Evolutionary conservation across 2,113 vertebrate genomes (phyloP).

Genomic region (Strigops habroptila): DNA sequence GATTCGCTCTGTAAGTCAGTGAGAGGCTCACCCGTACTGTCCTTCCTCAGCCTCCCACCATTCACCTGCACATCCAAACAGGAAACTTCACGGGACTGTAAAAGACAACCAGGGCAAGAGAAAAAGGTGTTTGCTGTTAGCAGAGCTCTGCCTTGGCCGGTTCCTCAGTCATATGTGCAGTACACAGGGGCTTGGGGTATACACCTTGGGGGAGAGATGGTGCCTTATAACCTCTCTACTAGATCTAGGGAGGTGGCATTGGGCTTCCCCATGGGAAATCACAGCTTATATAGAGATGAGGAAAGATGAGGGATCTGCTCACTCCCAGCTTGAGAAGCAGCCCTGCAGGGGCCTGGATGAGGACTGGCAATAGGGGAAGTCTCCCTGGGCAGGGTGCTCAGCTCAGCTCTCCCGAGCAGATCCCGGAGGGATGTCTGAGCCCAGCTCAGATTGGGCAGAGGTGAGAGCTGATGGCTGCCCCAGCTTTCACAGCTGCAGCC

Average conservation of each 20-base stretch:
- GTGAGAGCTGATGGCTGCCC: rapidly evolving
- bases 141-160: not conserved
- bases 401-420: rapidly evolving
- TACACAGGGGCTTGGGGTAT: rapidly evolving
- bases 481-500: not conserved
- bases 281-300: rapidly evolving
- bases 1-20: rapidly evolving
- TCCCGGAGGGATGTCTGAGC: not conserved
- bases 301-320: not conserved
- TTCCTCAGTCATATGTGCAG: rapidly evolving
- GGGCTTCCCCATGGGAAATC: not conserved
- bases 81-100: conserved; percentile 74
- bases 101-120: not conserved
- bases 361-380: rapidly evolving
- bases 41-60: not conserved
- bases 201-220: rapidly evolving
- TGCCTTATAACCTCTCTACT: rapidly evolving
- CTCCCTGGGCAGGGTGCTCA: not conserved
- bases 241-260: not conserved
- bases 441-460: not conserved
- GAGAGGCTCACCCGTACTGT: conserved; percentile 13
- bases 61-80: conserved; percentile 70
- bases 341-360: not conserved
- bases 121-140: rapidly evolving
- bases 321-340: rapidly evolving